phyloP scores from a whole-genome alignment of 2,888 invertebrate genomes.

The Drosophila buzzatii region DNA sequence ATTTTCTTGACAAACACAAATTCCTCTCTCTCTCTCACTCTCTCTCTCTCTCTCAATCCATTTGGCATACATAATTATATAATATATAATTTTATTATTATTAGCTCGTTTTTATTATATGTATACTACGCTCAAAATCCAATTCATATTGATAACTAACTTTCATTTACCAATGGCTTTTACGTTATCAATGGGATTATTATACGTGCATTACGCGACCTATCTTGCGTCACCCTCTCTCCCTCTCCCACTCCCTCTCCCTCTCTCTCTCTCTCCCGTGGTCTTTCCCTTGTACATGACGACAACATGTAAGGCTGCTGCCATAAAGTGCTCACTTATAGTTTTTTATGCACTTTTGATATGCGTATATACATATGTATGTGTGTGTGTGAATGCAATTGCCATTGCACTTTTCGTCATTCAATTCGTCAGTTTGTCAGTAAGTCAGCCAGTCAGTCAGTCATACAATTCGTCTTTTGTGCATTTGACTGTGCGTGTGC shows the following conservation, averaged over 20 bases:
- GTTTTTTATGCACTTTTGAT: constrained; percentile 78
- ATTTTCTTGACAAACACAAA: neutral
- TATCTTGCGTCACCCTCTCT: neutral
- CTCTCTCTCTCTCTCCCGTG: neutral
- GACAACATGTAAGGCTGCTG: constrained; percentile 66
- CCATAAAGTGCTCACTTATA: constrained; percentile 73
- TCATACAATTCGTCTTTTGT: constrained; percentile 55
- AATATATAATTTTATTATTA: constrained; percentile 14
- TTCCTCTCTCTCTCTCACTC: neutral
- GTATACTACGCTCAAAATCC: constrained; percentile 5
- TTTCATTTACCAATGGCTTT: constrained; percentile 56
- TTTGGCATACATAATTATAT: neutral
- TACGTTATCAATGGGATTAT: constrained; percentile 63
- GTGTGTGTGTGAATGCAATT: constrained; percentile 64
- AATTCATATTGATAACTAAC: constrained; percentile 41
- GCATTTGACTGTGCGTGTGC: constrained; percentile 23
- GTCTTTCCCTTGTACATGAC: constrained; percentile 17
- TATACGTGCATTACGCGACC: constrained; percentile 27
- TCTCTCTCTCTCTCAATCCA: neutral
- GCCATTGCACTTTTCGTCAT: constrained; percentile 71
- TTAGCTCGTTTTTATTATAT: constrained; percentile 1
- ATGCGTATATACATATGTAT: constrained; percentile 25
- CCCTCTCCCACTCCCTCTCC: neutral
- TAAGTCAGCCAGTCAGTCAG: constrained; percentile 39
- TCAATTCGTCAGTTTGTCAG: constrained; percentile 61